Base-by-base conservation (phyloP, 2,888 invertebrate species). In the Cacoxenus indagator region DNA sequence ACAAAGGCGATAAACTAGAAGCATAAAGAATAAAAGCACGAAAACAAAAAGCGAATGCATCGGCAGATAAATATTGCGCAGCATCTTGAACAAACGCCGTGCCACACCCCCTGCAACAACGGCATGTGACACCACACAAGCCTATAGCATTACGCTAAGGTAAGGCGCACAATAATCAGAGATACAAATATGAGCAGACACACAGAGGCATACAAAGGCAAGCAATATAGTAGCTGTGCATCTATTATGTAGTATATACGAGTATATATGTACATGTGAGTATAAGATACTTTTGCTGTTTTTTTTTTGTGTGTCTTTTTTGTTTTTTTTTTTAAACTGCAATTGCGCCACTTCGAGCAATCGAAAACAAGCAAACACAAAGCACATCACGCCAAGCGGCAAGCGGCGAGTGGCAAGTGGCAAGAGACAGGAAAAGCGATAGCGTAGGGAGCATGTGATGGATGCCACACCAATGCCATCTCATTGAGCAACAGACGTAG, bases 341-440 rank as follows among this genome's bases (percentile, higher is more conserved):
- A 76, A 77, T 76, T 76, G 76, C 76, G 77, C 77, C 77, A 75
- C 75, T 64, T 65, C 51, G 51, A 51, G 22, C 17, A 51, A 19
- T 9, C 51, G 22, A 17, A 9, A 22, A 51, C 17, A 51, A 43
- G n/a, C 11, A 43, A 43, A 37, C 17, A 48, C 48, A 17, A 48
- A 48, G 19, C 48, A 17, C 37, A 14, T 37, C 37, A 37, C 14
- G 8, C 37, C 8, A 8, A 37, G 8, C 37, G 14, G 5, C 37
- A n/a, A n/a, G 14, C 5, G 37, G 37, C 37, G 37, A 37, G 37
- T n/a, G n/a, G n/a, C n/a, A n/a, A n/a, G n/a, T n/a, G n/a, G n/a
- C n/a, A n/a, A n/a, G n/a, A n/a, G n/a, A n/a, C n/a, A n/a, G n/a
- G n/a, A n/a, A n/a, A n/a, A n/a, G n/a, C n/a, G n/a, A n/a, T n/a